Conservation (phyloP, 2,888 invertebrate genomes). For the Drosophila anomalata region DNA sequence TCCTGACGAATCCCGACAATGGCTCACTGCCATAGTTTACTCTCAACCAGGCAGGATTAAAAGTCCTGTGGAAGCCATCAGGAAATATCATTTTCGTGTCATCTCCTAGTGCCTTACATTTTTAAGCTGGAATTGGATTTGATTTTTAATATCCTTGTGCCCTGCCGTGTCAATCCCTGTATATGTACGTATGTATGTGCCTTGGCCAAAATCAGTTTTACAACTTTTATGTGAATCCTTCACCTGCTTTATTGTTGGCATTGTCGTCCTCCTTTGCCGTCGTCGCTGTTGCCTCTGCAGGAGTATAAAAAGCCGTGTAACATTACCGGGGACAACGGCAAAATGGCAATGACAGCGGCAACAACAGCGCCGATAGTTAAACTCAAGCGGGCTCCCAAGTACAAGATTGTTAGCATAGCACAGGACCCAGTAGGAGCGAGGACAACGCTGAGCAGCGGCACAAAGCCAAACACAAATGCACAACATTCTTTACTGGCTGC, state of each 20-base stretch:
- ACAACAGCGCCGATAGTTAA: conserved; percentile 48
- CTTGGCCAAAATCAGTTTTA: conserved; percentile 57
- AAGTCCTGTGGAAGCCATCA: neutral
- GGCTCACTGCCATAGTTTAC: conserved; percentile 16
- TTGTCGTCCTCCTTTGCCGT: conserved; percentile 21
- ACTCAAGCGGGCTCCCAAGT: conserved; percentile 44
- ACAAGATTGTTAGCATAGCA: conserved; percentile 57
- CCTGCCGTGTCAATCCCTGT: conserved; percentile 5
- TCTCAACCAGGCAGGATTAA: conserved; percentile 8
- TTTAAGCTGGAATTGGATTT: conserved; percentile 58
- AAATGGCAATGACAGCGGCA: conserved; percentile 53
- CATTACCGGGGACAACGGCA: conserved; percentile 55
- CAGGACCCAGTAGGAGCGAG: conserved; percentile 47
- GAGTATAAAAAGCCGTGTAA: conserved; percentile 42
- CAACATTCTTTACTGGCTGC: conserved; percentile 52
- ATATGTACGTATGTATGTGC: conserved; percentile 22
- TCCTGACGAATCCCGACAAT: neutral
- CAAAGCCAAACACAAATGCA: conserved; percentile 63
- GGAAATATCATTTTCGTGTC: conserved; percentile 3
- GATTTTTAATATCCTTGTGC: conserved; percentile 45
- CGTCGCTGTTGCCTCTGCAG: conserved; percentile 29
- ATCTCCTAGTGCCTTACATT: conserved; percentile 24
- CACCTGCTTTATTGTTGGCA: conserved; percentile 50
- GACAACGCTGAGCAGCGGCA: conserved; percentile 47
- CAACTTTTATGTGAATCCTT: conserved; percentile 61